These are phyloP conservation scores for Calliopum simillimum DNA, from an alignment of 2,888 invertebrate species.

Conservation along the genomic window DNA sequence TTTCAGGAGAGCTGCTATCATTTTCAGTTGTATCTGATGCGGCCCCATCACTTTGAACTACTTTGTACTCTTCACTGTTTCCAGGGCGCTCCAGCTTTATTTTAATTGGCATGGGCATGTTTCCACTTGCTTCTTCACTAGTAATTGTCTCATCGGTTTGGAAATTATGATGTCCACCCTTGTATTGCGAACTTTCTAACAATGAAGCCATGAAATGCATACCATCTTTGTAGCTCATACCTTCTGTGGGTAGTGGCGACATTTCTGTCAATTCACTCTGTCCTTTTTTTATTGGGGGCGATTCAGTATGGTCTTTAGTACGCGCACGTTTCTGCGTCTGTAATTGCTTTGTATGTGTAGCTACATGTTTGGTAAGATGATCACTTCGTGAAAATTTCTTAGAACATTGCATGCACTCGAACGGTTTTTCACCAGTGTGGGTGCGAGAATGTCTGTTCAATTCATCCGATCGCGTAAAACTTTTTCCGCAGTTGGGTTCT, in stretches of 20 bases:
- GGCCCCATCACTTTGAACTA: slow-evolving; percentile 33
- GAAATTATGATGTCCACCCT: slow-evolving; percentile 18
- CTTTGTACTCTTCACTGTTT: slow-evolving; percentile 53
- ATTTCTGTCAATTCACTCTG: slow-evolving; percentile 21
- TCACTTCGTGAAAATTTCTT: slow-evolving; percentile 64
- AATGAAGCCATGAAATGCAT: slow-evolving; percentile 54
- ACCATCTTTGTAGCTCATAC: slow-evolving; percentile 44
- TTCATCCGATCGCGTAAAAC: slow-evolving; percentile 63
- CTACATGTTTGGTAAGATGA: slow-evolving; percentile 63
- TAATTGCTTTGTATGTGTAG: slow-evolving; percentile 59
- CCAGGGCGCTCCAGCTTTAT: slow-evolving; percentile 57
- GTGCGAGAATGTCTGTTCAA: slow-evolving; percentile 62
- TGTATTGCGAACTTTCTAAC: slow-evolving; percentile 25
- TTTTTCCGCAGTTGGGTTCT: slow-evolving; percentile 60
- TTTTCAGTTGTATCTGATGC: not conserved
- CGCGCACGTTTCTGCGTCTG: slow-evolving; percentile 44
- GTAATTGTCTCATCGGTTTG: slow-evolving; percentile 33
- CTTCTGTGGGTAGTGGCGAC: not conserved
- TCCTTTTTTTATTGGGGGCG: not conserved
- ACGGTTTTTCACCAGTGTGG: slow-evolving; percentile 63
- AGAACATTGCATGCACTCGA: slow-evolving; percentile 60
- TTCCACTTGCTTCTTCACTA: not conserved
- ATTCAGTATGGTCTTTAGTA: slow-evolving; percentile 22
- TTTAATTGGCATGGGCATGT: slow-evolving; percentile 48
- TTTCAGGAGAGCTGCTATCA: not conserved